These are phyloP conservation scores for Venusia cambrica DNA, from an alignment of 2,888 invertebrate species.

Conservation along the genomic window DNA sequence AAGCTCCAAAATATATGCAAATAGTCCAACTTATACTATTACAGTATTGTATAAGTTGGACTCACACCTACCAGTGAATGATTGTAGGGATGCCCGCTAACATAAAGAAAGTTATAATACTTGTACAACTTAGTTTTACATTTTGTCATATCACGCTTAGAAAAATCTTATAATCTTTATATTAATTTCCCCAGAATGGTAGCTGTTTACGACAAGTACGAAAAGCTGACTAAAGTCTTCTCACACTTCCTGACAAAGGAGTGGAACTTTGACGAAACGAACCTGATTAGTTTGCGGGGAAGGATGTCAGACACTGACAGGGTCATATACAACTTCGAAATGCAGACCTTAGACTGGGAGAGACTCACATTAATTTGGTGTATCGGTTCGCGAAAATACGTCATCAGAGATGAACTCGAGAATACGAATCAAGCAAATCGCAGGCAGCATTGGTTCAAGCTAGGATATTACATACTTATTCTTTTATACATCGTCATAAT, in stretches of 20 bases:
- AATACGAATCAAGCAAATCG: not conserved
- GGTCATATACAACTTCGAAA: constrained; percentile 22
- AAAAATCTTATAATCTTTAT: too few relatives aligned
- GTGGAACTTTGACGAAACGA: constrained; percentile 21
- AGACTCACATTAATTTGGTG: constrained; percentile 9
- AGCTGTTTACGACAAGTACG: constrained; percentile 24
- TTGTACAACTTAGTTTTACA: too few relatives aligned
- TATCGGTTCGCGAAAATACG: constrained; percentile 20
- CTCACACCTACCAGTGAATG: too few relatives aligned
- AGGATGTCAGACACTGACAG: constrained; percentile 18
- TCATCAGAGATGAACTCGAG: constrained; percentile 20
- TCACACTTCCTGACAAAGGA: constrained; percentile 17
- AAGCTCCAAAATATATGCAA: too few relatives aligned
- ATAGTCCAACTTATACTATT: too few relatives aligned
- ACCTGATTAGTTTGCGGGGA: constrained; percentile 7
- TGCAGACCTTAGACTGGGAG: constrained; percentile 8
- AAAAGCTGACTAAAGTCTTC: constrained; percentile 4
- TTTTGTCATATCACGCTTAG: too few relatives aligned
- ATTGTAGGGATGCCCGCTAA: too few relatives aligned
- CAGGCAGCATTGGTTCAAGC: constrained; percentile 10
- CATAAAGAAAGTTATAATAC: too few relatives aligned
- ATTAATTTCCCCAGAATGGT: constrained; percentile 23
- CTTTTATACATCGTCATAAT: not conserved
- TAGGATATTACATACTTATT: constrained; percentile 3
- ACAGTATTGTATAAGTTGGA: too few relatives aligned